phyloP scores from a whole-genome alignment of 2,113 vertebrate genomes.

The Sylvia atricapilla region DNA sequence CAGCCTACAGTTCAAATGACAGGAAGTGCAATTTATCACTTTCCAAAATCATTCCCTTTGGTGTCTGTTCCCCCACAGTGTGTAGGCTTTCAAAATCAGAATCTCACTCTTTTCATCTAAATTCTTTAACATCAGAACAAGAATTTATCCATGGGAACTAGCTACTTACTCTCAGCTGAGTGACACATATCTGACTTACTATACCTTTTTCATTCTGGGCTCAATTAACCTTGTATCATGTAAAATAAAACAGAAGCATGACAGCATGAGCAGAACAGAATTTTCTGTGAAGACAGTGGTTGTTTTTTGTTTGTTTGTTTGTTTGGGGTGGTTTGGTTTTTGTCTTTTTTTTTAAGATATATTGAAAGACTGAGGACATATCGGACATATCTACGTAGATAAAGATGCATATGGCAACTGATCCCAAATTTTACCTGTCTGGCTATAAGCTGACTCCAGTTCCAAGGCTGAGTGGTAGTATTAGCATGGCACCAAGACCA shows the following conservation, averaged over 20 bases:
- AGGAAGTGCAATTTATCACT: not conserved
- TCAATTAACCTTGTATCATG: conserved; percentile 14
- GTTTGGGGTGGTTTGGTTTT: too few relatives aligned
- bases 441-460: not conserved
- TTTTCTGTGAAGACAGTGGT: not conserved
- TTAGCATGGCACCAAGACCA: not conserved
- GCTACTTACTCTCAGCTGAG: conserved; percentile 2
- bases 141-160: conserved; percentile 7
- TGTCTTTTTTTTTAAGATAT: not conserved
- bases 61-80: not conserved
- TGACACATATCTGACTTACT: not conserved
- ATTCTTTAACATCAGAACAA: conserved; percentile 6
- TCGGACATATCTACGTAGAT: not conserved
- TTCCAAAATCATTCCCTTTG: conserved; percentile 12
- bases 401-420: not conserved
- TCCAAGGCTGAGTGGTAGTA: not conserved
- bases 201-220: not conserved
- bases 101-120: not conserved
- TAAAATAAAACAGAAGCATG: not conserved
- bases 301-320: too few relatives aligned
- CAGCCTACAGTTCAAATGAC: not conserved
- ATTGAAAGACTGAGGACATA: not conserved
- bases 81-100: not conserved
- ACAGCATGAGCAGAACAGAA: not conserved
- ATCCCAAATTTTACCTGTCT: not conserved